These are phyloP conservation scores for Drosophila sechellia DNA, from an alignment of 1,140 invertebrate genomes.

Conservation along the genomic window DNA sequence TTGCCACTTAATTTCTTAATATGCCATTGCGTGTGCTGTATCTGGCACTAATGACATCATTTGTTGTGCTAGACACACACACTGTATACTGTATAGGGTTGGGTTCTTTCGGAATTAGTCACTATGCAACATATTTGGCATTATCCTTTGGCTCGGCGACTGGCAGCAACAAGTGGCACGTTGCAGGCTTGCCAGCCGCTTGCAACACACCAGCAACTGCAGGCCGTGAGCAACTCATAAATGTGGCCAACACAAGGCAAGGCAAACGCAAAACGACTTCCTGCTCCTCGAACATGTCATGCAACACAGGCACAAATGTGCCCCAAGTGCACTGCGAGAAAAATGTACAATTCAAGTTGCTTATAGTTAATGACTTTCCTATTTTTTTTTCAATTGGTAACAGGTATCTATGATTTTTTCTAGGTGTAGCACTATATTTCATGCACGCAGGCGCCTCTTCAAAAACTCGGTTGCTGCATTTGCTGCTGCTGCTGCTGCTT, in stretches of 20 bases:
- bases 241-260: conserved; percentile 61
- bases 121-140: not conserved
- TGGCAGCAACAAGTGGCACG: conserved; percentile 46
- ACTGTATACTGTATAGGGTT: conserved; percentile 28
- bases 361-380: no score
- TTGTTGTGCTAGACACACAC: conserved; percentile 43
- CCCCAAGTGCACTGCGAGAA: not conserved
- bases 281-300: conserved; percentile 79
- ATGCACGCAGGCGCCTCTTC: conserved; percentile 80
- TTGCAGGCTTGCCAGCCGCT: conserved; percentile 53
- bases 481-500: conserved; percentile 21
- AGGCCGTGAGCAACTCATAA: conserved; percentile 71
- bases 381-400: no score
- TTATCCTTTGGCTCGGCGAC: conserved; percentile 15
- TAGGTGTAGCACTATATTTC: conserved; percentile 61
- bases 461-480: conserved; percentile 45
- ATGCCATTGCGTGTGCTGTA: conserved; percentile 60
- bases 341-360: not conserved
- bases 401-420: not conserved
- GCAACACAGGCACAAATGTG: conserved; percentile 49
- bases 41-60: conserved; percentile 72
- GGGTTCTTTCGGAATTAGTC: not conserved
- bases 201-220: conserved; percentile 56
- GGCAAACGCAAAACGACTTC: conserved; percentile 76
- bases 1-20: conserved; percentile 78